Percentiles rank a stretch among this genome's conserved stretches.
phyloP scores from a whole-genome alignment of 1,140 invertebrate genomes.

The Telenomus remus region DNA sequence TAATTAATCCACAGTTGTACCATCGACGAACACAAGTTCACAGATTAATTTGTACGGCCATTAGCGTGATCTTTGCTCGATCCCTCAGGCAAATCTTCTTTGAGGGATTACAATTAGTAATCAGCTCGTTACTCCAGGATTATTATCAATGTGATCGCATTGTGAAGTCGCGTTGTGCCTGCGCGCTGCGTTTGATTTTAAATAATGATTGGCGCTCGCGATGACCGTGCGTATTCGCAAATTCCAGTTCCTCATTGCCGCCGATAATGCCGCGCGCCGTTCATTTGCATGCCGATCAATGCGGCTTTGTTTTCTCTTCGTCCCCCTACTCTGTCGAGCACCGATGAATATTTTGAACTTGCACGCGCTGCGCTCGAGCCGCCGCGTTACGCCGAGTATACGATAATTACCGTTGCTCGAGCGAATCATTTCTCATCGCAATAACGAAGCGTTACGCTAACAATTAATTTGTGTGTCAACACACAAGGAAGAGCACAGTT shows the following conservation, averaged over 20 bases:
- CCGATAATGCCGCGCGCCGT: constrained; percentile 22
- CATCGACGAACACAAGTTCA: constrained; percentile 7
- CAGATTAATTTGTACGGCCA: constrained; percentile 39
- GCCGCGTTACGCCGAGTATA: constrained; percentile 1
- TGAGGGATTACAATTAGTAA: constrained; percentile 44
- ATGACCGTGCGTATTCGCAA: constrained; percentile 16
- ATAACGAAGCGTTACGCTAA: constrained; percentile 4
- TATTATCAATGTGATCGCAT: constrained; percentile 32
- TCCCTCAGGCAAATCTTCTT: constrained; percentile 13
- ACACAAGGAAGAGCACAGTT: constrained; percentile 11
- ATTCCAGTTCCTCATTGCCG: constrained; percentile 18
- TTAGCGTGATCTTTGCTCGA: constrained; percentile 18
- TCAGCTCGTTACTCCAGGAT: constrained; percentile 34
- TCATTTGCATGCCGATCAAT: constrained; percentile 46
- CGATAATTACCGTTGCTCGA: constrained; percentile 7
- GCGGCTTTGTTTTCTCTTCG: constrained; percentile 33
- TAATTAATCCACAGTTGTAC: constrained; percentile 30
- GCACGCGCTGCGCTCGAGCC: constrained; percentile 8
- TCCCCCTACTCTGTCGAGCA: neutral
- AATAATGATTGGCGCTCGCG: constrained; percentile 27
- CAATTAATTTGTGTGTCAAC: neutral
- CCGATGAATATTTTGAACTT: constrained; percentile 24
- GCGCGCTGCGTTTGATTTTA: constrained; percentile 19
- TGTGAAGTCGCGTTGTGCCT: constrained; percentile 9
- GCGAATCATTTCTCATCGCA: constrained; percentile 3